Base-by-base conservation (phyloP, 2,888 invertebrate species). In the Coecobrya sp. region DNA sequence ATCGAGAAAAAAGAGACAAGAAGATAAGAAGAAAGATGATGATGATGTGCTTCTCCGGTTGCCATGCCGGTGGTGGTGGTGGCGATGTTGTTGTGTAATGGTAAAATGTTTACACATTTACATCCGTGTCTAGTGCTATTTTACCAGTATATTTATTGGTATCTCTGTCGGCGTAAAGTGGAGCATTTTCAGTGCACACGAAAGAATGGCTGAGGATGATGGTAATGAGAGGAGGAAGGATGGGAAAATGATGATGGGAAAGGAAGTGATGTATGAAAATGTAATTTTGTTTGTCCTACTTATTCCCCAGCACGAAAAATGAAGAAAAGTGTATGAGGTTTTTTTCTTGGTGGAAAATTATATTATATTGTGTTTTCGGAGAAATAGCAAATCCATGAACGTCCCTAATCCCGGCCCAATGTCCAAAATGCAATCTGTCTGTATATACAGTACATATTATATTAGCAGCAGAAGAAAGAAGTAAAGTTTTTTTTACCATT, bases 201-300 rank as follows among this genome's bases (percentile, higher is more conserved):
- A 68, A 30, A 68, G 5, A 11, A 68, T 68, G 30, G 65, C 25
- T 65, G 65, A 25, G n/a, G 49, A 76, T 76, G 7, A 27, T 49
- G 45, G 49, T 22, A 7, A 84, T 25, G 73, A 59, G 42, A 22
- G 19, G 49, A 59, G 59, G 70, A 30, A 88, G 49, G 88, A 88
- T 79, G 88, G 49, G 88, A 62, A 0, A 4, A 82, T 52, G 81
- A 82, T 89, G 82, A 89, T 89, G 89, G 89, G 82, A 89, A 89
- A 82, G 30, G 84, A 89, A 89, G 82, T 89, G 89, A 89, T 89
- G 89, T 89, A 89, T 89, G 89, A 89, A 89, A 89, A 89, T 89
- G 89, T 89, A 89, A 89, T 89, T 89, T 89, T 19, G 81, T 25
- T 42, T 88, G 76, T 59, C 87, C 70, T 87, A 55, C 62, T 52